Evolutionary conservation across 2,797 vertebrate species (phyloP).

Genomic region (Schizopygopsis pylzovi): DNA sequence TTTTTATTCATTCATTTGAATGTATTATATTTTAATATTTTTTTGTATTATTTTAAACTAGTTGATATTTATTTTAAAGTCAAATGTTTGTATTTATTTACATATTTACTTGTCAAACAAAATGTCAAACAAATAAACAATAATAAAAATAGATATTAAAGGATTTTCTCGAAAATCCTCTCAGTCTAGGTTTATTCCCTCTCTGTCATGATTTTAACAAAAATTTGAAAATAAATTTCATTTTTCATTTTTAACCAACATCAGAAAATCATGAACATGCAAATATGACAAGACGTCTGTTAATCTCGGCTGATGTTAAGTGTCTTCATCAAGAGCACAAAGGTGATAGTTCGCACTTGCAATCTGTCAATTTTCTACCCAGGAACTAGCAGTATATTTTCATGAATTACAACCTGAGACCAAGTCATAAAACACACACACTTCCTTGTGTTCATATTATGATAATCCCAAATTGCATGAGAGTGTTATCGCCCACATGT

Average conservation of each 20-base stretch:
- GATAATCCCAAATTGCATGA: too few species aligned
- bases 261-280: not conserved
- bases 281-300: not conserved
- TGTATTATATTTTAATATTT: not conserved
- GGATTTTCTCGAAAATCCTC: not conserved
- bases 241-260: not conserved
- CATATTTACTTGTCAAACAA: not conserved
- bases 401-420: conserved; percentile 12
- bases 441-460: not conserved
- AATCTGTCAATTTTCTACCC: not conserved
- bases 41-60: not conserved
- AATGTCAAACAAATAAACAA: too few species aligned
- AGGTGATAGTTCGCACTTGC: not conserved
- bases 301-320: not conserved
- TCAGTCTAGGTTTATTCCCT: not conserved
- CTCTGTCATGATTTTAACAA: not conserved
- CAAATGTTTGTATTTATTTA: not conserved
- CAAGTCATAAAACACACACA: not conserved
- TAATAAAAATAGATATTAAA: not conserved
- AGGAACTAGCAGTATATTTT: conserved; percentile 2
- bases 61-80: not conserved
- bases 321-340: not conserved
- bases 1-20: not conserved
- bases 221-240: too few species aligned
- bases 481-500: too few species aligned